Base-by-base conservation (phyloP, 2,888 invertebrate species). In the Enchytraeus crypticus region DNA sequence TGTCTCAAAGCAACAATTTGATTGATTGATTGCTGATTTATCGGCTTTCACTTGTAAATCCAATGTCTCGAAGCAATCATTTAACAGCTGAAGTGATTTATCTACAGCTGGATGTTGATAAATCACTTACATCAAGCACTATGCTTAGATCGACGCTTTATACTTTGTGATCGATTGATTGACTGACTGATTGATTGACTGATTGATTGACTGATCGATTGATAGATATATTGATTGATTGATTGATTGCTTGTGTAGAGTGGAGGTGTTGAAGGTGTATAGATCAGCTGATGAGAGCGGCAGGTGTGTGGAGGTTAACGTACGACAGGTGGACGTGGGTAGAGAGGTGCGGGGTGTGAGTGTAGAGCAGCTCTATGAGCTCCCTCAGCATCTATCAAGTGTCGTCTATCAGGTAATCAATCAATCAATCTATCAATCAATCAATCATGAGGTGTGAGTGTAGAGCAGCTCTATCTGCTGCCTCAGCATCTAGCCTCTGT, bases 311-410 rank as follows among this genome's bases (percentile, higher is more conserved):
- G 27, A 51, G 23, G 56, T 33, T 0, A 27, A 32, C n/a, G 55
- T 57, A 14, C 34, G 34, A 29, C n/a, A 55, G 29, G 57, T 57
- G 5, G 56, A 61, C 23, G 32, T 61, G 4, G 61, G 57, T 38
- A 27, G n/a, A n/a, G n/a, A 23, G 33, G 33, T n/a, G 2, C 18
- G 1, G 5, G 45, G 29, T 30, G 32, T 62, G 23, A 33, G 34
- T 27, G 64, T 66, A 3, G 64, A 65, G 43, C 66, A 74, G 33
- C 71, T 83, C 49, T 73, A 78, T 66, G 71, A 77, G 32, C 71
- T 84, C 14, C 81, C 83, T n/a, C 70, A 77, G 26, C 68, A 79
- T 33, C 71, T 83, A 21, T 70, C 73, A 27, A 64, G 71, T 18
- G 69, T 76, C 49, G 77, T 80, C 27, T 74, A 77, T 5, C 73